Conservation (phyloP, 2,797 vertebrate species). For the Myoxocephalus aenaeus region DNA sequence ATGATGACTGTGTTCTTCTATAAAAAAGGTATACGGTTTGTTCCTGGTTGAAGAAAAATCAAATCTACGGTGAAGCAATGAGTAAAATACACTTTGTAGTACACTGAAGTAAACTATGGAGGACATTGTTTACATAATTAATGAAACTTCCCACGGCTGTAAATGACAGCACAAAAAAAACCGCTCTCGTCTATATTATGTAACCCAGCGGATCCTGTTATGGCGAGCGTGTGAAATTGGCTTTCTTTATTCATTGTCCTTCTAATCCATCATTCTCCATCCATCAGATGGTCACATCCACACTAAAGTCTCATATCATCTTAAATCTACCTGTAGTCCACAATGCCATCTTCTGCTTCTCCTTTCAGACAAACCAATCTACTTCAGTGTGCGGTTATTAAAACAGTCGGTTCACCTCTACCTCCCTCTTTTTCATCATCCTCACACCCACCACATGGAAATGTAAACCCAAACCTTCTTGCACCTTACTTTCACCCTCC, state of each 20-base stretch:
- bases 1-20: conserved; percentile 10
- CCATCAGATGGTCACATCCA: conserved; percentile 39
- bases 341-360: conserved; percentile 1
- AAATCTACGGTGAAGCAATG: neutral
- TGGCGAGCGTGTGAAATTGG: neutral
- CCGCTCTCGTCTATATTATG: conserved; percentile 6
- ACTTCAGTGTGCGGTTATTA: conserved; percentile 6
- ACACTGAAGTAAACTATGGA: neutral
- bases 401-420: conserved; percentile 31
- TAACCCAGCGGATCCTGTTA: neutral
- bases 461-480: conserved; percentile 3
- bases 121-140: neutral
- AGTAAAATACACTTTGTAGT: neutral
- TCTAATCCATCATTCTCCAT: conserved; percentile 15
- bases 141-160: conserved; percentile 18
- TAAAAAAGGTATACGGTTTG: neutral
- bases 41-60: neutral
- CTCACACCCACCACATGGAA: conserved; percentile 1
- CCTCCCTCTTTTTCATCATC: conserved; percentile 27
- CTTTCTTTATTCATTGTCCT: neutral
- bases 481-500: conserved; percentile 33
- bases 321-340: conserved; percentile 19
- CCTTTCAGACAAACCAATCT: conserved; percentile 21
- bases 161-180: neutral
- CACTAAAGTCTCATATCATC: conserved; percentile 12